Conservation (phyloP, 2,888 invertebrate species). For the Ichneumon xanthorius region DNA sequence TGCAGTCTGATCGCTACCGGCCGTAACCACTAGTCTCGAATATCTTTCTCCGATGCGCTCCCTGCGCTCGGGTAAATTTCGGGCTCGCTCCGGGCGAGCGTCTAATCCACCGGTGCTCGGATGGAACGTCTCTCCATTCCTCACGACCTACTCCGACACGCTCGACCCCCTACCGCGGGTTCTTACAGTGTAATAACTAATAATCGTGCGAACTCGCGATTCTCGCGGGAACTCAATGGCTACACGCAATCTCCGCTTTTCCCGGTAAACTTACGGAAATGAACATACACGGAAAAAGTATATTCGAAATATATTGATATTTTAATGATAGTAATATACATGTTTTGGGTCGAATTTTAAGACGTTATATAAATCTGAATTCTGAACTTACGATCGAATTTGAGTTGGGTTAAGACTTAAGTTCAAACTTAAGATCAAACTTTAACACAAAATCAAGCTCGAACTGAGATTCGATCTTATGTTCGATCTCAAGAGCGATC, state of each 20-base stretch:
- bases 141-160: conserved; percentile 14
- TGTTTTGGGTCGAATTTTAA: no score
- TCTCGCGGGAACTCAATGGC: conserved; percentile 14
- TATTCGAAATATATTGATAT: no score
- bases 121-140: background rate
- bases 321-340: no score
- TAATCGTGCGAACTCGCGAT: conserved; percentile 55
- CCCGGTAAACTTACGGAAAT: background rate
- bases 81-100: conserved; percentile 8
- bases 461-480: no score
- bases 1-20: conserved; percentile 13
- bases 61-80: background rate
- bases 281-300: no score
- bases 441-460: no score
- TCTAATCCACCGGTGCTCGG: background rate
- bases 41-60: conserved; percentile 1
- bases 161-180: background rate
- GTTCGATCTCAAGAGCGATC: no score
- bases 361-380: no score
- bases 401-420: no score
- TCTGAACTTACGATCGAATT: no score
- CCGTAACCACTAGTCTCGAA: conserved; percentile 31
- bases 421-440: no score
- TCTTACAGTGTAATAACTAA: background rate
- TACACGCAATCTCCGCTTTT: conserved; percentile 28